phyloP scores from a whole-genome alignment of 23 tunicate species.

The Halocynthia aurantium region DNA sequence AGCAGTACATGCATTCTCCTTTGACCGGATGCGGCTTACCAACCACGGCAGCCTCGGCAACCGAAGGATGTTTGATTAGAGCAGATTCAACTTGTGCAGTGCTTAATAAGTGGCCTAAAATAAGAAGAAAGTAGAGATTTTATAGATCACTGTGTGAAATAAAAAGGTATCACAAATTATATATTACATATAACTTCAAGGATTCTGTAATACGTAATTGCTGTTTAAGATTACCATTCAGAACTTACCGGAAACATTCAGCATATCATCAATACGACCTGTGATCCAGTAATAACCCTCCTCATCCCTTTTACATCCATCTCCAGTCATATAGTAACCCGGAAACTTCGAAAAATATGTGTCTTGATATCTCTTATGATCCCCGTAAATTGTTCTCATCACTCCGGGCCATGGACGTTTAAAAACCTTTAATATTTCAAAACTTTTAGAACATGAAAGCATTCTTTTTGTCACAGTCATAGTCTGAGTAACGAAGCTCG shows the following conservation, averaged over 20 bases:
- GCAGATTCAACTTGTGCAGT: slow-evolving; percentile 90
- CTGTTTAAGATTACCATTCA: background rate
- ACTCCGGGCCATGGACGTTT: slow-evolving; percentile 95
- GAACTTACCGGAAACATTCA: slow-evolving; percentile 64
- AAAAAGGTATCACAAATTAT: too few species aligned
- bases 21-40: slow-evolving; percentile 67
- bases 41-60: slow-evolving; percentile 90
- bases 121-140: too few species aligned
- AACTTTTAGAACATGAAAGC: too few species aligned
- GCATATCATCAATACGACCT: slow-evolving; percentile 93
- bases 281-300: slow-evolving; percentile 94
- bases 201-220: too few species aligned
- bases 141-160: too few species aligned
- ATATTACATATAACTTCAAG: too few species aligned
- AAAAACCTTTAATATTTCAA: slow-evolving; percentile 34
- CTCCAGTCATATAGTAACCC: slow-evolving; percentile 92
- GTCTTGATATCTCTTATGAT: slow-evolving; percentile 64
- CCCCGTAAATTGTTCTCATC: slow-evolving; percentile 83
- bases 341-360: slow-evolving; percentile 75
- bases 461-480: too few species aligned
- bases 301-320: slow-evolving; percentile 76
- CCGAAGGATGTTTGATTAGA: slow-evolving; percentile 61
- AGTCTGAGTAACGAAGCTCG: too few species aligned
- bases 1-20: slow-evolving; percentile 77
- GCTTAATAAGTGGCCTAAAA: slow-evolving; percentile 66